phyloP scores from a whole-genome alignment of 2,888 invertebrate species.

The Agriopis leucophaearia region DNA sequence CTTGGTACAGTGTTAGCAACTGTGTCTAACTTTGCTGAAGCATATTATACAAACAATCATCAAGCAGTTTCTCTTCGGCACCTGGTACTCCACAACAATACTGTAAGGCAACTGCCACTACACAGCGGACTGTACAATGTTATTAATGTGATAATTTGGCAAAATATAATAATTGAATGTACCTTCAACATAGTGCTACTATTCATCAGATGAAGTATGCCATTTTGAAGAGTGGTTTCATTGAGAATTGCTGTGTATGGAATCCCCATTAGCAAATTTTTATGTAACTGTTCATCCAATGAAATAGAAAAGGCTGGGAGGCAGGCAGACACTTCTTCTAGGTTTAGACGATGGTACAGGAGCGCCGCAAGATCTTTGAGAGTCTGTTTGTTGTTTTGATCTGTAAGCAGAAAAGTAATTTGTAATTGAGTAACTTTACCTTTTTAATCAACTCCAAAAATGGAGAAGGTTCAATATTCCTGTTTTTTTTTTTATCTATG shows the following conservation, averaged over 20 bases:
- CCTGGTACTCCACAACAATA: too few species aligned
- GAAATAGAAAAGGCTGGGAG: constrained; percentile 66
- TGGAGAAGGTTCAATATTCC: too few species aligned
- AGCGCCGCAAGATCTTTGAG: constrained; percentile 65
- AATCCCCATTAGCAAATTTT: constrained; percentile 87
- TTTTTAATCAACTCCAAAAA: too few species aligned
- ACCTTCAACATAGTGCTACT: constrained; percentile 90
- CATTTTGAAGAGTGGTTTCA: constrained; percentile 89
- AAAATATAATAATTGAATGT: constrained; percentile 35
- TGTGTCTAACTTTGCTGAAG: too few species aligned
- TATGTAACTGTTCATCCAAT: constrained; percentile 62
- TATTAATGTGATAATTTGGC: too few species aligned
- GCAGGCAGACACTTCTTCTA: constrained; percentile 66
- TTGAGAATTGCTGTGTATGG: constrained; percentile 91
- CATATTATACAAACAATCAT: too few species aligned
- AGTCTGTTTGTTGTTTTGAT: constrained; percentile 49
- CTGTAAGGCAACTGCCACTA: too few species aligned
- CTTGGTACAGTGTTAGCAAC: too few species aligned
- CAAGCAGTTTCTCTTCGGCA: too few species aligned
- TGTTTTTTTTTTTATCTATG: too few species aligned
- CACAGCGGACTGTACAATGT: too few species aligned
- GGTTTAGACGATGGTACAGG: constrained; percentile 61
- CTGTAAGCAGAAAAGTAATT: constrained; percentile 48
- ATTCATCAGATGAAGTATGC: constrained; percentile 88
- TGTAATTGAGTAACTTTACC: neutral